phyloP scores from a whole-genome alignment of 2,797 vertebrate genomes.

The Myripristis jacobus region DNA sequence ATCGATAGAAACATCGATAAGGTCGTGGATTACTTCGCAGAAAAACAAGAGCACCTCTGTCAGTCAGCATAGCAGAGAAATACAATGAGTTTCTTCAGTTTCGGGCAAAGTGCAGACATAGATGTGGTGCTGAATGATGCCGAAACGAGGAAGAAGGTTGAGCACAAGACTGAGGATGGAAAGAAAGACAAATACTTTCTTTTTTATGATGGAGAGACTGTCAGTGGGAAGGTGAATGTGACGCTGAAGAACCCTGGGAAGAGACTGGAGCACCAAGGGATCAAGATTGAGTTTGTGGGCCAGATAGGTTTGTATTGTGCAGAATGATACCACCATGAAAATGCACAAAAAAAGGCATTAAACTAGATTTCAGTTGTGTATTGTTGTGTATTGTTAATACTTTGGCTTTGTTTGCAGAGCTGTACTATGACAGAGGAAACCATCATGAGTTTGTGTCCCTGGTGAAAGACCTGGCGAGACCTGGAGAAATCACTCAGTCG shows the following conservation, averaged over 20 bases:
- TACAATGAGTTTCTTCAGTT: conserved; percentile 95
- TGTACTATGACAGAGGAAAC: conserved; percentile 98
- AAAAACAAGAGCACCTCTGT: not conserved
- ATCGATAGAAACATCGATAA: conserved; percentile 19
- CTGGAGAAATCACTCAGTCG: conserved; percentile 95
- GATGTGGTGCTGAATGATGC: conserved; percentile 93
- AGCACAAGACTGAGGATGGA: conserved; percentile 95
- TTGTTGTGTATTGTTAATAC: not conserved
- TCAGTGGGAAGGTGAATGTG: conserved; percentile 93
- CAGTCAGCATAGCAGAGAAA: not conserved
- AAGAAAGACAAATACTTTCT: conserved; percentile 98
- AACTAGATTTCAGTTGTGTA: too few species aligned
- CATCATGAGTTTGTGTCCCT: conserved; percentile 98
- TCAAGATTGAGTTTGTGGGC: conserved; percentile 98
- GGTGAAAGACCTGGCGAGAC: conserved; percentile 96
- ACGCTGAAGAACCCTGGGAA: conserved; percentile 95
- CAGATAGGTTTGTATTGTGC: conserved; percentile 90
- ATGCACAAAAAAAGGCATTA: too few species aligned
- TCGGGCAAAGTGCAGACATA: conserved; percentile 94
- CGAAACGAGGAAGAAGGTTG: conserved; percentile 92
- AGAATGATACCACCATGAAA: too few species aligned
- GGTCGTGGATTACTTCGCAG: conserved; percentile 2
- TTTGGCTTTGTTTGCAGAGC: conserved; percentile 80
- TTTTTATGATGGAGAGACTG: conserved; percentile 96
- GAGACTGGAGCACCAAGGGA: conserved; percentile 96